Evolutionary conservation across 2,888 invertebrate species (phyloP).

Genomic region (Agrypnus murinus): DNA sequence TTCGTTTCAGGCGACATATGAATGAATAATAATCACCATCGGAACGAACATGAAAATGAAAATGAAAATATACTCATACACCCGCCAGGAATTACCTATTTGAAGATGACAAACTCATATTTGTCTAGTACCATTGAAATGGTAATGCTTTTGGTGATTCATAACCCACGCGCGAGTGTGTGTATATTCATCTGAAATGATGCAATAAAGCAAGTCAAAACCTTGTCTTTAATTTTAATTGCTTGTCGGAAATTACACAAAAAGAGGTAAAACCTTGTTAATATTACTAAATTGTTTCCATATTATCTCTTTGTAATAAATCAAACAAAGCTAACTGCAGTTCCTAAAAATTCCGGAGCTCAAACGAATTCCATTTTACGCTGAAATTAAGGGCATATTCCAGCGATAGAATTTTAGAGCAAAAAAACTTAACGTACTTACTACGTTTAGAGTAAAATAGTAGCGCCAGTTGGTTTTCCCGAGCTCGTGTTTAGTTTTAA

Average conservation of each 20-base stretch:
- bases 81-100: not conserved
- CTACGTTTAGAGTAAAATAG: no score
- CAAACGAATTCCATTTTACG: no score
- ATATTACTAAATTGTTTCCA: no score
- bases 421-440: no score
- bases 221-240: not conserved
- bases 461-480: conserved; percentile 1
- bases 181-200: conserved; percentile 15
- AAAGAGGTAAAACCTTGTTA: no score
- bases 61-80: not conserved
- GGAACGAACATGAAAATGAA: no score
- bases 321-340: no score
- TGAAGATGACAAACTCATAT: conserved; percentile 7
- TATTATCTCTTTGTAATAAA: no score
- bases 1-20: conserved; percentile 4
- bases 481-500: not conserved
- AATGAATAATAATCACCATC: conserved; percentile 1
- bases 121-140: no score
- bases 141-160: conserved; percentile 10
- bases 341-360: no score
- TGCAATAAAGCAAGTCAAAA: conserved; percentile 6
- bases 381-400: no score
- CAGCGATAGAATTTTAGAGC: no score
- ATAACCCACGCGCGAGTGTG: not conserved
- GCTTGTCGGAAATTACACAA: not conserved